These are phyloP conservation scores for Parnassius mnemosyne DNA, from an alignment of 2,888 invertebrate genomes.

Conservation along the genomic window DNA sequence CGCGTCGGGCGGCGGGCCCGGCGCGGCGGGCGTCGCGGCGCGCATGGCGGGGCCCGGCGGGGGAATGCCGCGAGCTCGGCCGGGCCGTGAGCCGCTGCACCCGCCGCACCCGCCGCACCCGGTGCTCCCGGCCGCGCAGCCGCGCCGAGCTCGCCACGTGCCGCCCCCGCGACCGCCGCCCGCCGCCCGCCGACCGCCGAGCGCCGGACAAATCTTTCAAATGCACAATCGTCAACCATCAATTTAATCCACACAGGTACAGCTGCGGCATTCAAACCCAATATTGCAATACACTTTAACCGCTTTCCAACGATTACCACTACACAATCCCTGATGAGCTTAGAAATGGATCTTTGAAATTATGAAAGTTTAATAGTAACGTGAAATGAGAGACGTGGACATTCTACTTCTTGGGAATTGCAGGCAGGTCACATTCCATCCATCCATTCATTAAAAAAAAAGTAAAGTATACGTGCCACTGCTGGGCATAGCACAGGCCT, in stretches of 20 bases:
- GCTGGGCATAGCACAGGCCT: too few species aligned
- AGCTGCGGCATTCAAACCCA: constrained; percentile 19
- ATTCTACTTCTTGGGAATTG: too few species aligned
- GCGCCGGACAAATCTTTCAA: constrained; percentile 62
- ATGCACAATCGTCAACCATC: constrained; percentile 66
- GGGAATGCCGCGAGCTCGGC: constrained; percentile 66
- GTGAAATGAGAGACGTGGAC: too few species aligned
- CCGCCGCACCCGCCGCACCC: constrained; percentile 56
- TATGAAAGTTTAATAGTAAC: too few species aligned
- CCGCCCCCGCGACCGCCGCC: constrained; percentile 40
- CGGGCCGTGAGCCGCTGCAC: constrained; percentile 46
- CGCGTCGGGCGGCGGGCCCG: constrained; percentile 60
- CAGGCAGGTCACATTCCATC: too few species aligned
- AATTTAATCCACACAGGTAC: constrained; percentile 25
- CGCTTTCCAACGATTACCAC: not conserved
- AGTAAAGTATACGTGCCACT: too few species aligned
- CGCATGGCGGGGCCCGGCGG: constrained; percentile 64
- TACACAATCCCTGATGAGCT: constrained; percentile 5
- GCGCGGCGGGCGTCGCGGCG: constrained; percentile 61
- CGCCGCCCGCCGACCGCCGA: constrained; percentile 33
- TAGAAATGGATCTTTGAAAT: not conserved
- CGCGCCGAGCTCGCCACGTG: constrained; percentile 53
- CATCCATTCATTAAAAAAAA: too few species aligned
- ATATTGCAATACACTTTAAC: constrained; percentile 20
- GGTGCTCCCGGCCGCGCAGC: constrained; percentile 62